Evolutionary conservation across 2,797 vertebrate species (phyloP).

Genomic region (Heterohyrax brucei): DNA sequence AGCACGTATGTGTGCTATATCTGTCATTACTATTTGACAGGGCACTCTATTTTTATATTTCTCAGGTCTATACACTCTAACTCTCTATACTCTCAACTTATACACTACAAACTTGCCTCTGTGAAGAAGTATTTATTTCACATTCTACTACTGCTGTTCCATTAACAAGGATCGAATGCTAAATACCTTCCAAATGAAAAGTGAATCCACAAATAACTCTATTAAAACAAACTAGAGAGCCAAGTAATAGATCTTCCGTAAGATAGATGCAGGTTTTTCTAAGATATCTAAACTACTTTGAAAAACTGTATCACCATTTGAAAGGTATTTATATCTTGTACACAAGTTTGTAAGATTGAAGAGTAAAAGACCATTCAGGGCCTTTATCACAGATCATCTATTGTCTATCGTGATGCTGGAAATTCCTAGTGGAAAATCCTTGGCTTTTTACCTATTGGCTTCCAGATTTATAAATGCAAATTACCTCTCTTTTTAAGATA

Average conservation of each 20-base stretch:
- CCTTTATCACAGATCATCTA: not conserved
- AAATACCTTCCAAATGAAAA: constrained; percentile 64
- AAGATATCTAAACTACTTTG: not conserved
- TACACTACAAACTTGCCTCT: not conserved
- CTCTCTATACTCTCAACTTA: no score
- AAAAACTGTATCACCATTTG: not conserved
- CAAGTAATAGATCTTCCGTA: constrained; percentile 7
- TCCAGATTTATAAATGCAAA: not conserved
- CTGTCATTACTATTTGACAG: not conserved
- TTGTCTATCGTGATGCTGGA: not conserved
- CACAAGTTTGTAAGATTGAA: not conserved
- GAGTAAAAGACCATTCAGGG: not conserved
- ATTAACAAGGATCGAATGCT: not conserved
- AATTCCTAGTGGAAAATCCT: not conserved
- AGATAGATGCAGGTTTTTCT: constrained; percentile 19
- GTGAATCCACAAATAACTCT: not conserved
- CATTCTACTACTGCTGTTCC: not conserved
- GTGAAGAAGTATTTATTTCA: constrained; percentile 14
- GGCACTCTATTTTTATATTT: constrained; percentile 48
- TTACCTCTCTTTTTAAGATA: not conserved
- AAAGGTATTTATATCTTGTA: constrained; percentile 36
- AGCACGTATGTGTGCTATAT: not conserved
- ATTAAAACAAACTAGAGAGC: constrained; percentile 1
- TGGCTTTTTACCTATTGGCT: not conserved
- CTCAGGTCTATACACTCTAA: not conserved